Conservation (phyloP, 2,888 invertebrate genomes). For the Ernsta delagoae region DNA sequence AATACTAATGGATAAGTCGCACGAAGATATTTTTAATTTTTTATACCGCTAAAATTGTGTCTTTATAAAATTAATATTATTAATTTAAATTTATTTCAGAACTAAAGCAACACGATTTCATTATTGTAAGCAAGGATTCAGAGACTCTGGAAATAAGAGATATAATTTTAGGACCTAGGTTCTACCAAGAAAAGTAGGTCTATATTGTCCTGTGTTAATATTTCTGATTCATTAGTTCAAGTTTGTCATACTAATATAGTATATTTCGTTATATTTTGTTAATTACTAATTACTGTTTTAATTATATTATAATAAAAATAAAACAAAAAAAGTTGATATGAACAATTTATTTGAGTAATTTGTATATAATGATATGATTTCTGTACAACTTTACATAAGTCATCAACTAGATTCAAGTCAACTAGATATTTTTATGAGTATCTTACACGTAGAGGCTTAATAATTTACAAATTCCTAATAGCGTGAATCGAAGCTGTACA, state of each 20-base stretch:
- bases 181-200: too few species aligned
- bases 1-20: too few species aligned
- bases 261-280: not conserved
- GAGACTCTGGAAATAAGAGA: constrained; percentile 60
- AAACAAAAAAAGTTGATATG: constrained; percentile 64
- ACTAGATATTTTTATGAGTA: constrained; percentile 81
- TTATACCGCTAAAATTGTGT: too few species aligned
- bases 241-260: not conserved
- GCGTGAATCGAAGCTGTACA: constrained; percentile 77
- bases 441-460: constrained; percentile 76
- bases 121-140: constrained; percentile 57
- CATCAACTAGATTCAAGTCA: constrained; percentile 81
- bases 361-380: constrained; percentile 83
- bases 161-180: too few species aligned
- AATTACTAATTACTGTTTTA: not conserved
- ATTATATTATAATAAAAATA: constrained; percentile 37
- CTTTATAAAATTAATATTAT: too few species aligned
- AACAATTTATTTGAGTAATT: constrained; percentile 84
- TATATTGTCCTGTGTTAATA: too few species aligned
- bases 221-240: too few species aligned
- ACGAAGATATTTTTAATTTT: too few species aligned
- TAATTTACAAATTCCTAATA: constrained; percentile 76
- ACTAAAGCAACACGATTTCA: constrained; percentile 66
- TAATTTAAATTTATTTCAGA: constrained; percentile 57
- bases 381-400: constrained; percentile 82